These are phyloP conservation scores for Masnerella sp. DNA, from an alignment of 2,888 invertebrate genomes.

Conservation along the genomic window DNA sequence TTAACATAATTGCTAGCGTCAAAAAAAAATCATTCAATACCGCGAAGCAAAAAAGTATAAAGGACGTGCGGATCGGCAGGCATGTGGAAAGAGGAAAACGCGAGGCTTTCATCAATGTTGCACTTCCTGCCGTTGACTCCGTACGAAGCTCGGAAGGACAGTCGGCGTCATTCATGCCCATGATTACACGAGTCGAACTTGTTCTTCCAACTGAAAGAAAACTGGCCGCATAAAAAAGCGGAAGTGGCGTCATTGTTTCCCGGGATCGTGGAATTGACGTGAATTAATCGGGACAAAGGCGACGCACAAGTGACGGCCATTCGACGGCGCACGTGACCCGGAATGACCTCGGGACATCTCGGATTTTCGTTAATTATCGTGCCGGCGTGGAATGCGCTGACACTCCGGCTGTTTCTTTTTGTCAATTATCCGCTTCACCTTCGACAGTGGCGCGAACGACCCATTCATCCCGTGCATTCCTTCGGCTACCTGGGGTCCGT, in stretches of 20 bases:
- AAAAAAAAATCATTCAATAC: no score
- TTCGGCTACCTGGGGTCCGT: slow-evolving; percentile 74
- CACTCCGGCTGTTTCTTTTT: slow-evolving; percentile 44
- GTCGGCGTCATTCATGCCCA: slow-evolving; percentile 63
- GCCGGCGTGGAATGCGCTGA: slow-evolving; percentile 61
- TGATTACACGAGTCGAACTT: slow-evolving; percentile 15
- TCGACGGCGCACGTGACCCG: slow-evolving; percentile 13
- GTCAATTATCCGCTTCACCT: slow-evolving; percentile 53
- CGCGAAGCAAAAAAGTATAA: no score
- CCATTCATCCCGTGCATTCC: slow-evolving; percentile 77
- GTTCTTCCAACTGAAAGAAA: slow-evolving; percentile 14
- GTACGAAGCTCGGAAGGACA: slow-evolving; percentile 64
- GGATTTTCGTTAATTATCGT: slow-evolving; percentile 54
- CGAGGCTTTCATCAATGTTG: not conserved
- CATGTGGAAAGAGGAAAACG: slow-evolving; percentile 23
- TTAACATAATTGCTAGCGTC: no score
- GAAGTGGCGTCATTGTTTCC: slow-evolving; percentile 6
- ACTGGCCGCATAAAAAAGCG: slow-evolving; percentile 8
- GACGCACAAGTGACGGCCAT: slow-evolving; percentile 10
- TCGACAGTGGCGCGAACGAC: slow-evolving; percentile 71
- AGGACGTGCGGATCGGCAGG: no score
- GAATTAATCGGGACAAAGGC: no score
- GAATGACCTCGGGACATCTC: not conserved
- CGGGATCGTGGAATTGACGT: no score
- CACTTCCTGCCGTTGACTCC: slow-evolving; percentile 69